These are phyloP conservation scores for Troglohyphantes excavatus DNA, from an alignment of 2,888 invertebrate species.

Conservation along the genomic window DNA sequence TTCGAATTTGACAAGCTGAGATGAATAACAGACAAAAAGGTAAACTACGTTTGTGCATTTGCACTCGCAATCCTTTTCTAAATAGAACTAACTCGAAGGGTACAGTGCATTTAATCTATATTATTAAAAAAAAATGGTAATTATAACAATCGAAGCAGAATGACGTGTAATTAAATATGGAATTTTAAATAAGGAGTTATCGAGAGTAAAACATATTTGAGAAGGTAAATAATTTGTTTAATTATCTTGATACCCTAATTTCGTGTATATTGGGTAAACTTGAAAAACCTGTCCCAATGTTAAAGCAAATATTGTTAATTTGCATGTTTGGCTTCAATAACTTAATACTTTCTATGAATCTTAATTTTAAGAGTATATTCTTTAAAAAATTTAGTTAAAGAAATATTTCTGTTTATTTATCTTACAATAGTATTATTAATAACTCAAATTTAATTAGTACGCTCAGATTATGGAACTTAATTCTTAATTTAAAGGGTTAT, in stretches of 20 bases:
- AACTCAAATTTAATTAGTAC: too few species aligned
- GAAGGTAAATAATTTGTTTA: slow-evolving; percentile 1
- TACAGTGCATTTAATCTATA: too few species aligned
- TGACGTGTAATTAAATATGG: background rate
- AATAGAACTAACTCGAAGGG: background rate
- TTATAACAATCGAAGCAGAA: background rate
- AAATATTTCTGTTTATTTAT: too few species aligned
- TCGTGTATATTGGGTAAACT: background rate
- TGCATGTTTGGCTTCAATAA: too few species aligned
- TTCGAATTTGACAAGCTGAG: background rate
- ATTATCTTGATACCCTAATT: slow-evolving; percentile 16
- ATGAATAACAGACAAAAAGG: background rate
- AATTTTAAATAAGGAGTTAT: slow-evolving; percentile 9
- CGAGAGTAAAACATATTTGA: background rate
- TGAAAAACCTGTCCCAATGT: background rate
- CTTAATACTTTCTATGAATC: too few species aligned
- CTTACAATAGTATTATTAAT: too few species aligned
- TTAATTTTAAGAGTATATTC: too few species aligned
- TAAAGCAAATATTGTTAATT: slow-evolving; percentile 11
- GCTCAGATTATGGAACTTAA: too few species aligned
- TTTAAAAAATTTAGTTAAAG: too few species aligned
- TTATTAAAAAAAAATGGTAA: too few species aligned
- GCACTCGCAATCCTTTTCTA: slow-evolving; percentile 31
- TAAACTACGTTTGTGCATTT: slow-evolving; percentile 18
- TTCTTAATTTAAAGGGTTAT: too few species aligned